Evolutionary conservation across 30 jellyfish, hydroid and myxozoan genomes (phyloP).

Genomic region (Cassiopea andromeda): DNA sequence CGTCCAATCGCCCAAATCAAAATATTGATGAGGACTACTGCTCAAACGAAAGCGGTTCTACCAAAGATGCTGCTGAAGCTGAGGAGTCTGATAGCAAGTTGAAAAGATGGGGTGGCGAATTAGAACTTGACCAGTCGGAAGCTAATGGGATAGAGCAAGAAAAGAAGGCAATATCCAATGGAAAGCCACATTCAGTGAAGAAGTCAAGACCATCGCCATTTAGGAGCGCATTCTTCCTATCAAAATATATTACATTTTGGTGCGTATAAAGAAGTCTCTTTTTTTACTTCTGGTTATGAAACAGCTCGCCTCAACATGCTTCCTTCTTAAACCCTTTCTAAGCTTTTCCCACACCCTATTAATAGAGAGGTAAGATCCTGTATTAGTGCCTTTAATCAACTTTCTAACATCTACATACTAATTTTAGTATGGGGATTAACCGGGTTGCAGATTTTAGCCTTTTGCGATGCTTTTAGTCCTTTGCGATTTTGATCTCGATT

Average conservation of each 20-base stretch:
- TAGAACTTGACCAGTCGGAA: not conserved
- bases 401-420: too few relatives aligned
- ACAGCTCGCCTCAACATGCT: too few relatives aligned
- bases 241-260: conserved; percentile 77
- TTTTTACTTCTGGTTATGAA: too few relatives aligned
- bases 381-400: too few relatives aligned
- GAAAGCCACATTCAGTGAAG: not conserved
- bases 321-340: too few relatives aligned
- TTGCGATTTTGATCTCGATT: too few relatives aligned
- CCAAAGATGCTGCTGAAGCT: not conserved
- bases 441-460: too few relatives aligned
- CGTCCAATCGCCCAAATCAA: not conserved
- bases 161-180: not conserved
- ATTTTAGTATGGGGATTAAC: too few relatives aligned
- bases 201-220: conserved; percentile 64
- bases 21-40: conserved; percentile 4
- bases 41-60: conserved; percentile 1
- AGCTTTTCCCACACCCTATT: too few relatives aligned
- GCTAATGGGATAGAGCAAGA: not conserved
- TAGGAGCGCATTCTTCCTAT: conserved; percentile 64
- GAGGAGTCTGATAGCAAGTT: conserved; percentile 20
- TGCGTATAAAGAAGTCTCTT: conserved; percentile 18
- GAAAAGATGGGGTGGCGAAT: conserved; percentile 22
- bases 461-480: too few relatives aligned
- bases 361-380: too few relatives aligned